Base-by-base conservation (phyloP, 92 coral and sea anemone genomes). In the Porites evermanni region DNA sequence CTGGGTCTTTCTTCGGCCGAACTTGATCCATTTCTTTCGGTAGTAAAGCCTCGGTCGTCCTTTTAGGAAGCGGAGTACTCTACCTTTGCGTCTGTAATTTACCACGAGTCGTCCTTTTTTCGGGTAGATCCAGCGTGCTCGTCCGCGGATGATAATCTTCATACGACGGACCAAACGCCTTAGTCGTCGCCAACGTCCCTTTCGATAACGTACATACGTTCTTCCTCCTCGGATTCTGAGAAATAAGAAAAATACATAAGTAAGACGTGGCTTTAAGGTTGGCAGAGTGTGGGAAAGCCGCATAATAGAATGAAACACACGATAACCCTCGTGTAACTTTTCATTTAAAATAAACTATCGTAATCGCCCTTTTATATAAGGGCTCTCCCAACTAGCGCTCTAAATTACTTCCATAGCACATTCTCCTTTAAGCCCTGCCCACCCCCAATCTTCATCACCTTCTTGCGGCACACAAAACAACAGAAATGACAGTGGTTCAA, bases 81-180 rank as follows among this genome's bases (percentile, higher is more conserved):
- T 59, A 47, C 69, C 61, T 69, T 23, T 67, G 44, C 60, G 26
- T 70, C n/a, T 75, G 47, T 77, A 85, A 59, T 29, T 10, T 29
- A 85, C 88, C 66, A 77, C 2, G 51, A 85, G 70, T 13, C 82
- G 76, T 77, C 88, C 83, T 85, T n/a, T 23, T 14, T 50, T 75
- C 8, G 88, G 88, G 69, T 68, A 75, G 38, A 83, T 63, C 87
- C 87, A 83, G 73, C 61, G 87, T 14, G 13, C 8, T 73, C 18
- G 23, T 13, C 80, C 80, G 12, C 52, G 61, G 79, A 83, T 19
- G 52, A 12, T 20, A 58, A 74, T 18, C 68, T 24, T 83, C 72
- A 83, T 20, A 11, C 87, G 87, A 24, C 87, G 79, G 5, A 73
- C n/a, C 6, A 74, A 21, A 14, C 74, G 80, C 51, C 23, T 51